Percentiles rank a stretch among this genome's conserved stretches.
phyloP scores from a whole-genome alignment of 2,113 vertebrate genomes.

The Apeltes quadracus region DNA sequence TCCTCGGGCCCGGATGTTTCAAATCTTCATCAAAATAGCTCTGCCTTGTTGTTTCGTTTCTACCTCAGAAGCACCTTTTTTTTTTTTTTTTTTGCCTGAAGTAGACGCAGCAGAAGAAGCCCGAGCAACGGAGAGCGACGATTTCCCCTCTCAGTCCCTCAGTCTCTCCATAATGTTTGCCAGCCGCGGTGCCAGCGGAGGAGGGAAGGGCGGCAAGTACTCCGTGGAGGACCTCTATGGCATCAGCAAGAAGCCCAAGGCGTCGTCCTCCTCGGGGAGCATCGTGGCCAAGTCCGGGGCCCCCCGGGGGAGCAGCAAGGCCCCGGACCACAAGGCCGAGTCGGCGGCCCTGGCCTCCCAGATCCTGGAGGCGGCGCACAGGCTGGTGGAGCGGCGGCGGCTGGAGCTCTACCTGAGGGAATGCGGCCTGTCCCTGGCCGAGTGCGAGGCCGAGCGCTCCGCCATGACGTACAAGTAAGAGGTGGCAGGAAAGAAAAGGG shows the following conservation, averaged over 20 bases:
- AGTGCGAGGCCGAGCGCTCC: constrained; percentile 73
- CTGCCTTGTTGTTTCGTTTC: constrained; percentile 62
- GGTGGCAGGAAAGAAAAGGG: no score
- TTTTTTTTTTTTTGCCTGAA: no score
- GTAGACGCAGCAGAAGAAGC: constrained; percentile 46
- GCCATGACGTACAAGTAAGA: constrained; percentile 82
- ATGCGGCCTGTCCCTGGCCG: constrained; percentile 72
- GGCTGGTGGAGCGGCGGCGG: constrained; percentile 73
- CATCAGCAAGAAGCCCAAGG: constrained; percentile 83
- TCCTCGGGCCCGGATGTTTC: constrained; percentile 56
- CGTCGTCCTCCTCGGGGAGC: constrained; percentile 66
- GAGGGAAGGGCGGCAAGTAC: constrained; percentile 81
- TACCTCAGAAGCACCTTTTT: constrained; percentile 35
- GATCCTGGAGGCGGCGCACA: constrained; percentile 77
- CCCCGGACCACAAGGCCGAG: constrained; percentile 64
- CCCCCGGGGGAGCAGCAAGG: constrained; percentile 53
- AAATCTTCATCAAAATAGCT: constrained; percentile 68
- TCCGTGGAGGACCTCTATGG: constrained; percentile 86
- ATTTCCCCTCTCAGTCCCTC: constrained; percentile 49
- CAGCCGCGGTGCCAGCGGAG: constrained; percentile 72
- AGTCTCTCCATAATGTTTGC: constrained; percentile 78
- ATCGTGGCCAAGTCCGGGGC: constrained; percentile 56
- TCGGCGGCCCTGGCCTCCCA: constrained; percentile 77
- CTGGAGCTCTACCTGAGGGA: constrained; percentile 81
- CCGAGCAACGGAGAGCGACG: constrained; percentile 7